A percentile compares a stretch with the other conserved stretches of the same genome.
These are phyloP conservation scores for Sus scrofa DNA, from an alignment of 2,113 vertebrate genomes.

Conservation along the genomic window DNA sequence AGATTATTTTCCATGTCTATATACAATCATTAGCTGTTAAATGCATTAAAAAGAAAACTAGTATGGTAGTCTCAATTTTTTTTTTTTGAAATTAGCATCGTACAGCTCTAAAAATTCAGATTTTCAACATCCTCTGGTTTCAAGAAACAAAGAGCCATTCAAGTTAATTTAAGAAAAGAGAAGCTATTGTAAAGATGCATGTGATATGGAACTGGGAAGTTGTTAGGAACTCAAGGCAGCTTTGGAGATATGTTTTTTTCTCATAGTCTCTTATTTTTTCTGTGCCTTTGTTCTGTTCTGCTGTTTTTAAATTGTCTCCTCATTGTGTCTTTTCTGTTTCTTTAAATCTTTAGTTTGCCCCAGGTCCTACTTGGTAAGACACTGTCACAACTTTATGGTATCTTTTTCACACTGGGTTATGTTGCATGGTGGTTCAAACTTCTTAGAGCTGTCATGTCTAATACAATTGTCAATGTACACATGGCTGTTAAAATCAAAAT, in stretches of 20 bases:
- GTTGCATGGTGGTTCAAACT: background rate
- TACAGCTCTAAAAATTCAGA: constrained; percentile 29
- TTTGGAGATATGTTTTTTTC: background rate
- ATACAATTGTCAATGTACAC: background rate
- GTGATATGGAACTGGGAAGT: background rate
- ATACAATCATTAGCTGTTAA: background rate
- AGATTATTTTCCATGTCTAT: constrained; percentile 9
- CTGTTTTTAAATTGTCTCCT: background rate
- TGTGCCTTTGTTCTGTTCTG: background rate
- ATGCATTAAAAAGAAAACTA: background rate
- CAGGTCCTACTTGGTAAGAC: background rate
- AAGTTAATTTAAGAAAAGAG: constrained; percentile 16
- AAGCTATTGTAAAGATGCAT: background rate
- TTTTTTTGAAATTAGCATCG: background rate
- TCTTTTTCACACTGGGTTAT: background rate
- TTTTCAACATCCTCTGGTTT: constrained; percentile 33
- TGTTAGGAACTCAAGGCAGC: background rate
- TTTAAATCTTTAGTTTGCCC: background rate
- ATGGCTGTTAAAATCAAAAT: background rate
- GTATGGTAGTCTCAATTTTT: background rate
- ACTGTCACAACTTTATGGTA: background rate
- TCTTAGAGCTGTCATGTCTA: background rate
- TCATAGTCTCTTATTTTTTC: background rate
- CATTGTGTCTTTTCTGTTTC: constrained; percentile 1
- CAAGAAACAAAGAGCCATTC: constrained; percentile 56